Percentiles rank a stretch among this genome's conserved stretches.
These are phyloP conservation scores for Phalanger gymnotis DNA, from an alignment of 2,797 vertebrate genomes.

Conservation along the genomic window DNA sequence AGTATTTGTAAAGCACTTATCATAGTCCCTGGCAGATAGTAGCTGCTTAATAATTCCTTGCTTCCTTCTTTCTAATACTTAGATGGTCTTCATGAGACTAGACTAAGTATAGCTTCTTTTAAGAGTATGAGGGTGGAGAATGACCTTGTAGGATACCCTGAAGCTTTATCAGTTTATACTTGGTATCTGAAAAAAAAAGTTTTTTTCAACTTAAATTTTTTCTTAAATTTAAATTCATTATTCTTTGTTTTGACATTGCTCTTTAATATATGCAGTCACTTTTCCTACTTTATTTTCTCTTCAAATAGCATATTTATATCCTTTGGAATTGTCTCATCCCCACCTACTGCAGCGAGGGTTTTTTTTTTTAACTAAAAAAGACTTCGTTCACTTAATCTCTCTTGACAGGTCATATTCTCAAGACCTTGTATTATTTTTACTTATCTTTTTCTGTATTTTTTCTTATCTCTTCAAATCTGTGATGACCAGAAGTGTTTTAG, in stretches of 20 bases:
- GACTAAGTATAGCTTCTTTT: neutral
- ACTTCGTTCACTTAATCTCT: slow-evolving; percentile 57
- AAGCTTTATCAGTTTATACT: slow-evolving; percentile 5
- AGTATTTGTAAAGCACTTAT: neutral
- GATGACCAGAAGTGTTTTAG: slow-evolving; percentile 27
- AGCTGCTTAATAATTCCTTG: neutral
- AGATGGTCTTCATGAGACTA: neutral
- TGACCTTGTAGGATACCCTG: neutral
- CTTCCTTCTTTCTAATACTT: neutral
- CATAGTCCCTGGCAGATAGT: neutral
- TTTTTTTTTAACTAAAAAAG: slow-evolving; percentile 38
- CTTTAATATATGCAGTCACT: neutral
- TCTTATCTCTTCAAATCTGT: slow-evolving; percentile 32
- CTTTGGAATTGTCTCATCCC: slow-evolving; percentile 48
- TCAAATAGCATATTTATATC: slow-evolving; percentile 53
- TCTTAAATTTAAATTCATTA: slow-evolving; percentile 40
- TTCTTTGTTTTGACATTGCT: slow-evolving; percentile 38
- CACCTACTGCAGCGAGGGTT: slow-evolving; percentile 30
- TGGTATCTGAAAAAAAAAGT: slow-evolving; percentile 1
- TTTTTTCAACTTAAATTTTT: slow-evolving; percentile 8
- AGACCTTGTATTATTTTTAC: slow-evolving; percentile 55
- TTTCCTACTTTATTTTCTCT: slow-evolving; percentile 10
- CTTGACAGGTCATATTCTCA: slow-evolving; percentile 23
- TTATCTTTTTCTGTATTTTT: slow-evolving; percentile 60
- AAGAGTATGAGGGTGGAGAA: neutral